Evolutionary conservation across 1,140 invertebrate genomes (phyloP).

Genomic region (Lanistes nyassanus): DNA sequence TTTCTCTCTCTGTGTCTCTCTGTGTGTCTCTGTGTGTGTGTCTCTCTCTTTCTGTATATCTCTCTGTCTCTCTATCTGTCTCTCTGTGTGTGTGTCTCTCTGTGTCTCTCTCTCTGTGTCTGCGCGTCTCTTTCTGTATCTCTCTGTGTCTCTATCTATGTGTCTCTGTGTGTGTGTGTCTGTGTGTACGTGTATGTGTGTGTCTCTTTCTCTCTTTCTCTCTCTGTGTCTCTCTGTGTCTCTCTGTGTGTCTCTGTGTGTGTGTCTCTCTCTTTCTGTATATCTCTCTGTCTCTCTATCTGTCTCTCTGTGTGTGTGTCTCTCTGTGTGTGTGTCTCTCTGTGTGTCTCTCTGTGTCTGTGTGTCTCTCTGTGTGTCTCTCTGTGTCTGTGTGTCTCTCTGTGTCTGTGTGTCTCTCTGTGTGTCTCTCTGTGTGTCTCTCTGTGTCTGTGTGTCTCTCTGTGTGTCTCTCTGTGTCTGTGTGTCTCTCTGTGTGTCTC

Average conservation of each 20-base stretch:
- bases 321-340: conserved; percentile 1
- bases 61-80: not conserved
- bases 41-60: not conserved
- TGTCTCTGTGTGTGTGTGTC: not conserved
- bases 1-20: conserved; percentile 4
- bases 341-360: conserved; percentile 1
- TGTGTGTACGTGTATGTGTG: not conserved
- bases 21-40: conserved; percentile 4
- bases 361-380: not conserved
- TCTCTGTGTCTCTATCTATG: not conserved
- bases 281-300: not conserved
- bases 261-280: not conserved
- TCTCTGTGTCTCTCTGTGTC: not conserved
- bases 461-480: not conserved
- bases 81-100: not conserved
- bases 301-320: conserved; percentile 2
- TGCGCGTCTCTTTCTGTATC: too few species aligned
- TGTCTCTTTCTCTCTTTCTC: not conserved
- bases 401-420: conserved; percentile 6
- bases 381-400: not conserved
- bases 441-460: not conserved
- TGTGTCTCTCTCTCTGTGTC: not conserved
- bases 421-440: conserved; percentile 5
- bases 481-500: conserved; percentile 1
- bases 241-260: conserved; percentile 1